A percentile compares a stretch with the other conserved stretches of the same genome.
Evolutionary conservation across 1,140 invertebrate species (phyloP).

Genomic region (Mercenaria mercenaria): DNA sequence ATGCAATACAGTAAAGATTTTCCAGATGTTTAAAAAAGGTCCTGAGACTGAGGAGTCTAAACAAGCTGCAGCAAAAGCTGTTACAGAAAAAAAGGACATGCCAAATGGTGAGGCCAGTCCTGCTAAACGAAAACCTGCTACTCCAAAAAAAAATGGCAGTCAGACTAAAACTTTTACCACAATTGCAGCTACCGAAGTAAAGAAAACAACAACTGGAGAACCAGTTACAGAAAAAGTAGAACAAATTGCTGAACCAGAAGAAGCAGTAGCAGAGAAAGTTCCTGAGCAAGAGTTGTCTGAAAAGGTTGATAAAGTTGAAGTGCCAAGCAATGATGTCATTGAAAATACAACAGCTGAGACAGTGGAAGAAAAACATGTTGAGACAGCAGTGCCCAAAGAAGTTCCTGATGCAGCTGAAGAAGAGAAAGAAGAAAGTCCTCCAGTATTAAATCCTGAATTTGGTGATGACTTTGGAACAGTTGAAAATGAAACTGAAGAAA

Average conservation of each 20-base stretch:
- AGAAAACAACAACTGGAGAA: not conserved
- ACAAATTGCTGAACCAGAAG: not conserved
- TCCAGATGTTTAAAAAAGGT: conserved; percentile 32
- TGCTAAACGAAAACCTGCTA: not conserved
- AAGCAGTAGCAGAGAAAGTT: not conserved
- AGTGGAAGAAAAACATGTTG: not conserved
- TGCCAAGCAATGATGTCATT: not conserved
- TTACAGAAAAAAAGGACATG: not conserved
- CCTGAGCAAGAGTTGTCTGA: not conserved
- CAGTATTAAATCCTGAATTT: conserved; percentile 15
- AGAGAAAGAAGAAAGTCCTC: not conserved
- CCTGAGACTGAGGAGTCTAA: not conserved
- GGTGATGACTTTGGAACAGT: conserved; percentile 7
- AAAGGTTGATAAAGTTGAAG: not conserved
- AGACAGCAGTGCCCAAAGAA: no score
- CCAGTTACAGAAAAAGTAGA: not conserved
- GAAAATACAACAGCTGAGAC: not conserved
- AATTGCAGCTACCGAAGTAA: not conserved
- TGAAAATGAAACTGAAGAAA: conserved; percentile 25
- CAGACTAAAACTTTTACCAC: not conserved
- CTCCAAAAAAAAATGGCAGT: not conserved
- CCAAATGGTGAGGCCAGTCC: conserved; percentile 25
- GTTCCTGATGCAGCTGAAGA: not conserved
- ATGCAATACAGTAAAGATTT: conserved; percentile 55
- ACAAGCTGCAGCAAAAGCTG: conserved; percentile 8